These are phyloP conservation scores for Neria commutata DNA, from an alignment of 2,888 invertebrate genomes.

Conservation along the genomic window DNA sequence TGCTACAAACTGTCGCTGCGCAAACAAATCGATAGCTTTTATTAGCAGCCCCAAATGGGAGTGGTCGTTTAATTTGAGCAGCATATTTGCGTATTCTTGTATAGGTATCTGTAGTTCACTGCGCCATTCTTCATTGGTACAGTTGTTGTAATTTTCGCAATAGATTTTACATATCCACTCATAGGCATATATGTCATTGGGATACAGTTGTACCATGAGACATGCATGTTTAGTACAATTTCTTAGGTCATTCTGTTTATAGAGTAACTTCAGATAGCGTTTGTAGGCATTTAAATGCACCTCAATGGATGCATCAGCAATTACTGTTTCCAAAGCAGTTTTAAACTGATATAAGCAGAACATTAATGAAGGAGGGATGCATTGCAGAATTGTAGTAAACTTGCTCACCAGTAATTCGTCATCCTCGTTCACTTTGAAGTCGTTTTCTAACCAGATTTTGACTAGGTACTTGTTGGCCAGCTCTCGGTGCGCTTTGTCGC, in stretches of 20 bases:
- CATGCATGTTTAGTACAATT: conserved; percentile 62
- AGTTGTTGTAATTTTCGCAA: conserved; percentile 59
- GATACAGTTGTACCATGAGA: conserved; percentile 63
- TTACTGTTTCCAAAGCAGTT: conserved; percentile 42
- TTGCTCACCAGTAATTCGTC: conserved; percentile 45
- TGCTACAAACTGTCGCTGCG: conserved; percentile 65
- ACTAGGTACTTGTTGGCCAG: conserved; percentile 48
- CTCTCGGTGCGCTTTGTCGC: conserved; percentile 20
- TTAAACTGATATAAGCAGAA: conserved; percentile 42
- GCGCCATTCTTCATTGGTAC: conserved; percentile 29
- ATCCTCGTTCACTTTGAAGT: conserved; percentile 30
- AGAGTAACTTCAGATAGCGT: conserved; percentile 54
- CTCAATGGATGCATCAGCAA: conserved; percentile 31
- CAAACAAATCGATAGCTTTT: conserved; percentile 66
- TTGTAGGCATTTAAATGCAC: conserved; percentile 43
- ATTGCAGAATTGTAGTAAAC: too few species aligned
- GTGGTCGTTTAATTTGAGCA: conserved; percentile 66
- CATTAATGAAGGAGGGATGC: background rate
- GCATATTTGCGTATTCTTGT: conserved; percentile 63
- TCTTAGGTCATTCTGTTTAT: conserved; percentile 58
- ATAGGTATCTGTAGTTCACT: conserved; percentile 51
- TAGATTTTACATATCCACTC: conserved; percentile 71
- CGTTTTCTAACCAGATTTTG: conserved; percentile 43
- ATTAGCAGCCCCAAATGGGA: conserved; percentile 70
- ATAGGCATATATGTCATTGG: conserved; percentile 64